Base-by-base conservation (phyloP, 2,113 vertebrate species). In the Macaca fascicularis region DNA sequence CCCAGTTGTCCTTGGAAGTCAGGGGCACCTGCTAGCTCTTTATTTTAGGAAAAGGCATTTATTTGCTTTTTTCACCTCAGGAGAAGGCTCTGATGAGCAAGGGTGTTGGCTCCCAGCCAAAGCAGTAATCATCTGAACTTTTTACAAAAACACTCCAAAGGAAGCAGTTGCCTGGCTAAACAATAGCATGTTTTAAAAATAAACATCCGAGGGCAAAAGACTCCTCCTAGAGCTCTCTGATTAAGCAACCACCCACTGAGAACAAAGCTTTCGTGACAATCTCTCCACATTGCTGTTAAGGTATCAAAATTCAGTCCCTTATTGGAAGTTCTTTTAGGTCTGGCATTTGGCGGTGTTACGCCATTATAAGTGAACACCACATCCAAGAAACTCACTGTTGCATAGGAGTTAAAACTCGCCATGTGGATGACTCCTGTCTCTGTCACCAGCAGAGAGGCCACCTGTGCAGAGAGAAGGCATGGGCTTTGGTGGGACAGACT, bases 151-250 rank as follows among this genome's bases (percentile, higher is more conserved):
- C 78, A 70, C 84, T 70, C 72, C 61, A 88, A 90, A 97, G 96
- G 90, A 97, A 97, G 87, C 79, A 64, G 70, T 74, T 83, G 80
- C 70, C 27, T 27, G 78, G 90, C 86, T 94, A 96, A 96, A 98
- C 97, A 97, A 97, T 91, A 96, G 96, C 69, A 83, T 40, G 27
- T 43, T 95, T 97, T 97, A 98, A 97, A 98, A 97, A 97, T 97
- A 98, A 97, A 96, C 69, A 96, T 32, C 67, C 0, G 2, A 96
- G 76, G 75, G 82, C 95, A 95, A 88, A 96, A 86, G 91, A 52
- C n/a, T 87, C 57, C 70, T 92, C 74, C 2, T n/a, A 93, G 80
- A 78, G 20, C 50, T 78, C 75, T 76, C 84, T 82, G 87, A 96
- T 87, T 40, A 79, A 96, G 93, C 84, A 86, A 38, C 95, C 95